Evolutionary conservation across 2,888 invertebrate genomes (phyloP).

Genomic region (Thereva unica): DNA sequence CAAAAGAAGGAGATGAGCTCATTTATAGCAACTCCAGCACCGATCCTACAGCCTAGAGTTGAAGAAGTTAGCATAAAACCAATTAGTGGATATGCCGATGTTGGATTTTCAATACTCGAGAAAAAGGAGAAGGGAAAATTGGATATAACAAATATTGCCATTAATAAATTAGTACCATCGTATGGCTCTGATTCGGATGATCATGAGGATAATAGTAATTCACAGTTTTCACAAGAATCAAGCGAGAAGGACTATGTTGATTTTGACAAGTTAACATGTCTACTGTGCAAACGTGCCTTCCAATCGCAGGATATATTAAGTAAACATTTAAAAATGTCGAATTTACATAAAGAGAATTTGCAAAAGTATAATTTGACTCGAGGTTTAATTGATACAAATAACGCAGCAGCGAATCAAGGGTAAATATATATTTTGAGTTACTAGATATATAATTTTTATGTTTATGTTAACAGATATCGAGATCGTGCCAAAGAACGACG

Average conservation of each 20-base stretch:
- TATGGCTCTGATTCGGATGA: slow-evolving; percentile 74
- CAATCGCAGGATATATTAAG: slow-evolving; percentile 84
- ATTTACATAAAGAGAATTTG: slow-evolving; percentile 90
- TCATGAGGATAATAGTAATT: slow-evolving; percentile 44
- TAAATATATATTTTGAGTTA: slow-evolving; percentile 15
- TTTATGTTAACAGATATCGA: slow-evolving; percentile 66
- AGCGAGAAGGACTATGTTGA: slow-evolving; percentile 82
- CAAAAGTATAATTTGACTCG: slow-evolving; percentile 58
- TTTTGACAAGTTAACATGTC: slow-evolving; percentile 86
- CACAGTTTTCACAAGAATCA: slow-evolving; percentile 55
- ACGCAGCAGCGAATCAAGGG: slow-evolving; percentile 36
- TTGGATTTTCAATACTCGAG: slow-evolving; percentile 89
- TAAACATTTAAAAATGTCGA: slow-evolving; percentile 91
- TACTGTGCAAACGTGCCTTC: slow-evolving; percentile 94
- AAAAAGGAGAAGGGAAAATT: slow-evolving; percentile 64
- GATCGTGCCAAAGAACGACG: slow-evolving; percentile 96
- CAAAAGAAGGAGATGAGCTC: slow-evolving; percentile 81
- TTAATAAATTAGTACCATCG: slow-evolving; percentile 70
- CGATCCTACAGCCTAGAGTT: slow-evolving; percentile 47
- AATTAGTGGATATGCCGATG: slow-evolving; percentile 77
- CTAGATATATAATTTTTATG: background rate
- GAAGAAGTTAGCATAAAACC: slow-evolving; percentile 39
- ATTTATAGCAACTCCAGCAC: slow-evolving; percentile 52
- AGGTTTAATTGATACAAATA: slow-evolving; percentile 40
- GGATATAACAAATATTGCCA: slow-evolving; percentile 50